Conservation (phyloP, 2,888 invertebrate species). For the Operophtera brumata region DNA sequence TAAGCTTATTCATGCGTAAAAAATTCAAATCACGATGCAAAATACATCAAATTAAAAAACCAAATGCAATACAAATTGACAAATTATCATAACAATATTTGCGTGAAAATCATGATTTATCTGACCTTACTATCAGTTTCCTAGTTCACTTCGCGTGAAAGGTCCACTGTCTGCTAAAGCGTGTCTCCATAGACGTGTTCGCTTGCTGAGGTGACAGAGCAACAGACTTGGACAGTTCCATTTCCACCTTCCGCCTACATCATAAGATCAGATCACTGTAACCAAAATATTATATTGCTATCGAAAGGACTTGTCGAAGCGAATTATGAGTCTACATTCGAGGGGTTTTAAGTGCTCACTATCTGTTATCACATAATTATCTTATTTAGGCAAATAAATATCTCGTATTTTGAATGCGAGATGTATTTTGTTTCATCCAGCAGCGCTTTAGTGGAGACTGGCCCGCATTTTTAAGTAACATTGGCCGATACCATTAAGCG, state of each 20-base stretch:
- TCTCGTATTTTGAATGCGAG: too few relatives aligned
- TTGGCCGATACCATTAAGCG: constrained; percentile 56
- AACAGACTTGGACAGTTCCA: too few relatives aligned
- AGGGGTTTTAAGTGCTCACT: too few relatives aligned
- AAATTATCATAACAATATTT: constrained; percentile 36
- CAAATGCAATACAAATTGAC: constrained; percentile 26
- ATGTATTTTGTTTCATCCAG: background rate
- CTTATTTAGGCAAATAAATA: too few relatives aligned
- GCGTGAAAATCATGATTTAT: constrained; percentile 41
- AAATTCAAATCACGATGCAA: constrained; percentile 25
- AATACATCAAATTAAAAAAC: constrained; percentile 17
- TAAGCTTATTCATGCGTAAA: constrained; percentile 12
- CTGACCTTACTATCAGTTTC: constrained; percentile 44
- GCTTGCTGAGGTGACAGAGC: too few relatives aligned
- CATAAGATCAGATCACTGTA: too few relatives aligned
- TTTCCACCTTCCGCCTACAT: too few relatives aligned
- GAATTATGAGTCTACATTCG: too few relatives aligned
- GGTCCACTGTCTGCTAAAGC: background rate
- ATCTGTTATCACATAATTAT: too few relatives aligned
- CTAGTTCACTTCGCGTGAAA: constrained; percentile 27
- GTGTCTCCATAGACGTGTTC: too few relatives aligned
- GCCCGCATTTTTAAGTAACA: constrained; percentile 6
- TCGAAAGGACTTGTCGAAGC: too few relatives aligned
- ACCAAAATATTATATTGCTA: too few relatives aligned
- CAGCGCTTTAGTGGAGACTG: background rate